Evolutionary conservation across 2,113 vertebrate species (phyloP).

Genomic region (Lagopus muta): DNA sequence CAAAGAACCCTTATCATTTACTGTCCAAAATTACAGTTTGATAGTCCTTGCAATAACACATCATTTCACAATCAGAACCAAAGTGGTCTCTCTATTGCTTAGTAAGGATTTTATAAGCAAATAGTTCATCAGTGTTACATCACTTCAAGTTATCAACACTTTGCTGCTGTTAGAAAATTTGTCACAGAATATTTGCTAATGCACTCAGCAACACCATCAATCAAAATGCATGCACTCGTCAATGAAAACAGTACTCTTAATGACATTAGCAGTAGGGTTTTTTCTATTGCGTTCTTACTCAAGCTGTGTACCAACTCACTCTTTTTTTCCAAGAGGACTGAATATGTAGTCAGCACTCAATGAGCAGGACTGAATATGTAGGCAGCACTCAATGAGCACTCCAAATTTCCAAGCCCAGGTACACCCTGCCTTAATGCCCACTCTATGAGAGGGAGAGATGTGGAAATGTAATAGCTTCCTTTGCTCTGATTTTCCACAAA

Average conservation of each 20-base stretch:
- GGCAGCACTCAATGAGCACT: not conserved
- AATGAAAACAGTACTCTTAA: not conserved
- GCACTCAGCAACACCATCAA: not conserved
- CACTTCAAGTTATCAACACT: not conserved
- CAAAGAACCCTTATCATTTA: not conserved
- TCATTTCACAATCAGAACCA: not conserved
- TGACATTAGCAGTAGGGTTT: not conserved
- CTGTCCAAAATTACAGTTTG: not conserved
- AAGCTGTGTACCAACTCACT: not conserved
- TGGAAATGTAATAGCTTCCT: not conserved
- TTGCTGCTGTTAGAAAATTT: not conserved
- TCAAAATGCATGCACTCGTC: not conserved
- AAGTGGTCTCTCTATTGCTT: not conserved
- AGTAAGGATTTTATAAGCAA: not conserved
- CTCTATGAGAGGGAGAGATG: rapidly evolving
- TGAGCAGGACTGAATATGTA: not conserved
- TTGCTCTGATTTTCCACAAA: not conserved
- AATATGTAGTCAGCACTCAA: not conserved
- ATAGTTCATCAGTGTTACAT: not conserved
- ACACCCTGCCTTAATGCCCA: not conserved
- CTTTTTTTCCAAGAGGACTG: not conserved
- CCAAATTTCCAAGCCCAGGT: not conserved
- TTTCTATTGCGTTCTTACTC: not conserved
- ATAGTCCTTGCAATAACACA: not conserved
- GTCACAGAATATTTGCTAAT: not conserved